Evolutionary conservation across 2,797 vertebrate genomes (phyloP).

Genomic region (Eupleurogrammus muticus): DNA sequence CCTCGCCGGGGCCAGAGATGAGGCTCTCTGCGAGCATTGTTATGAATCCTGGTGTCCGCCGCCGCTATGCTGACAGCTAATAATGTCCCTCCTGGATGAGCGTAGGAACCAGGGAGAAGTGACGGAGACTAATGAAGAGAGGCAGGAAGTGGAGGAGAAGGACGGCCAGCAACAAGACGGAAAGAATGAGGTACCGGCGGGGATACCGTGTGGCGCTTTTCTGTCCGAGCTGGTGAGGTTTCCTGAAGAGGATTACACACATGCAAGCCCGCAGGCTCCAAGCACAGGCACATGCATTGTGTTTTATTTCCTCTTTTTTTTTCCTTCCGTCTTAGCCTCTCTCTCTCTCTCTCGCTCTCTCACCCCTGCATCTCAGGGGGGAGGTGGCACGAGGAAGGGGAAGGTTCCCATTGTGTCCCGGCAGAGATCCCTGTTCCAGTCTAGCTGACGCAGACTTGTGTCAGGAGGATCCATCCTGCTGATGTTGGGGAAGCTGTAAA

Average conservation of each 20-base stretch:
- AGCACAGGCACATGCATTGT: conserved; percentile 57
- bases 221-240: conserved; percentile 49
- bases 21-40: conserved; percentile 71
- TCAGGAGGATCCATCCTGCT: conserved; percentile 82
- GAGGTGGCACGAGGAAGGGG: conserved; percentile 57
- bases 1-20: conserved; percentile 57
- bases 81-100: conserved; percentile 77
- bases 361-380: conserved; percentile 58
- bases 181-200: conserved; percentile 40
- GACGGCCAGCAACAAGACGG: conserved; percentile 46
- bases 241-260: conserved; percentile 45
- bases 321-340: conserved; percentile 60
- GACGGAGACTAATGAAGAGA: conserved; percentile 70
- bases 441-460: conserved; percentile 80
- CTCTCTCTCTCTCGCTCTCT: conserved; percentile 62
- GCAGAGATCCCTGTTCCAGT: conserved; percentile 68
- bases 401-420: conserved; percentile 71
- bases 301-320: conserved; percentile 61
- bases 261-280: conserved; percentile 29
- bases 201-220: conserved; percentile 24
- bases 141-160: conserved; percentile 59
- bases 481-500: conserved; percentile 78
- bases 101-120: conserved; percentile 63
- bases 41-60: conserved; percentile 64
- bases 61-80: conserved; percentile 74